Percentiles rank a stretch among this genome's conserved stretches.
phyloP scores from a whole-genome alignment of 64 coral and sea anemone species.

The Stichodactyla mertensii region DNA sequence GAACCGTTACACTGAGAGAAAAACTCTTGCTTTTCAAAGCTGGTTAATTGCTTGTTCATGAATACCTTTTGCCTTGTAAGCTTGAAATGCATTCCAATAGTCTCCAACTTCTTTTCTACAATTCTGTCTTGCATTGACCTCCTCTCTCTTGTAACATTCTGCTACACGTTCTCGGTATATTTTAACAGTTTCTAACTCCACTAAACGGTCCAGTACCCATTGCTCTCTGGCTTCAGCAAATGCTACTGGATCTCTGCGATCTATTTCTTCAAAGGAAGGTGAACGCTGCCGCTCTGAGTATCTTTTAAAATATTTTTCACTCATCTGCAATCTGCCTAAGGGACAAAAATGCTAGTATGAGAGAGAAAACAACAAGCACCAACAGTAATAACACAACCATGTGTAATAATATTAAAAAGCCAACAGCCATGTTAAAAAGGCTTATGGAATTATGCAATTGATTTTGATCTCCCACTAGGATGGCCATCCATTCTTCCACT shows the following conservation, averaged over 20 bases:
- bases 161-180: conserved; percentile 62
- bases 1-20: too few species aligned
- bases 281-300: conserved; percentile 70
- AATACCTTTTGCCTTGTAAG: conserved; percentile 87
- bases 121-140: conserved; percentile 74
- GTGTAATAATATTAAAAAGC: too few species aligned
- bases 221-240: conserved; percentile 84
- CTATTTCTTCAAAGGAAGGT: conserved; percentile 97
- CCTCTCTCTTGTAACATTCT: conserved; percentile 59
- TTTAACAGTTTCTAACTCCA: conserved; percentile 88
- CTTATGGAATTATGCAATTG: too few species aligned
- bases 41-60: background rate
- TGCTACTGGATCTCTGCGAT: conserved; percentile 81
- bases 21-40: too few species aligned
- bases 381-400: too few species aligned
- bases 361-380: background rate
- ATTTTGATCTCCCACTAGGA: too few species aligned
- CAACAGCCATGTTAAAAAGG: too few species aligned
- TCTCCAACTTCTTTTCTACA: conserved; percentile 76
- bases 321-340: conserved; percentile 41
- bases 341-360: background rate
- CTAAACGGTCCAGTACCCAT: conserved; percentile 81
- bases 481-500: too few species aligned
- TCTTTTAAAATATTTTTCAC: conserved; percentile 71
- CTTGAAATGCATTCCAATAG: conserved; percentile 75